Evolutionary conservation across 2,888 invertebrate species (phyloP).

Genomic region (Rhamnusium bicolor): DNA sequence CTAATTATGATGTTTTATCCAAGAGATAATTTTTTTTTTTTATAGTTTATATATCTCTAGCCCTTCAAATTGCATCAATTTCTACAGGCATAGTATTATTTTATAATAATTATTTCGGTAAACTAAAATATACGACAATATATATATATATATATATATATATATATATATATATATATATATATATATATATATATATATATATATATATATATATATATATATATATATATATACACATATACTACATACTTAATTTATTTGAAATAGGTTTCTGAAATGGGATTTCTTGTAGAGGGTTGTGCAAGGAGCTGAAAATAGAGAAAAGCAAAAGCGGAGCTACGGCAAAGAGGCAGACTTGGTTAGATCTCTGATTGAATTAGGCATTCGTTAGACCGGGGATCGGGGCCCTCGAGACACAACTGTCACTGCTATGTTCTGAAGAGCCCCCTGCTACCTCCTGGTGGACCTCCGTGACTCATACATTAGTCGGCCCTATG

Average conservation of each 20-base stretch:
- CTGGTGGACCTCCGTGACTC: constrained; percentile 51
- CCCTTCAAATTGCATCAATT: too few species aligned
- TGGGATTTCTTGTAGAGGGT: constrained; percentile 40
- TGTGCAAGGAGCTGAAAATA: constrained; percentile 37
- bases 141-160: too few species aligned
- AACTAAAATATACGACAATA: too few species aligned
- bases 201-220: not conserved
- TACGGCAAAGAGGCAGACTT: constrained; percentile 55
- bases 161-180: not conserved
- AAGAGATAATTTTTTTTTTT: too few species aligned
- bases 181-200: not conserved
- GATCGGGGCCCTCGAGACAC: constrained; percentile 65
- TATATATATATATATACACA: not conserved
- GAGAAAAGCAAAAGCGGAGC: constrained; percentile 35
- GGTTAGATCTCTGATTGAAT: constrained; percentile 71
- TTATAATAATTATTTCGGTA: too few species aligned
- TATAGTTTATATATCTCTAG: too few species aligned
- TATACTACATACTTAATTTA: constrained; percentile 23
- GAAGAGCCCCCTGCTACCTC: constrained; percentile 52
- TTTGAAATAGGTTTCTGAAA: constrained; percentile 24
- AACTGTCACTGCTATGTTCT: constrained; percentile 63
- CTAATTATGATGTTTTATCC: too few species aligned
- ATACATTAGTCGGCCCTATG: constrained; percentile 52
- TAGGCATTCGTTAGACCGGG: constrained; percentile 69
- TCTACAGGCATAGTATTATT: too few species aligned